phyloP scores from a whole-genome alignment of 2,888 invertebrate species.

The Quadroppia sp. region DNA sequence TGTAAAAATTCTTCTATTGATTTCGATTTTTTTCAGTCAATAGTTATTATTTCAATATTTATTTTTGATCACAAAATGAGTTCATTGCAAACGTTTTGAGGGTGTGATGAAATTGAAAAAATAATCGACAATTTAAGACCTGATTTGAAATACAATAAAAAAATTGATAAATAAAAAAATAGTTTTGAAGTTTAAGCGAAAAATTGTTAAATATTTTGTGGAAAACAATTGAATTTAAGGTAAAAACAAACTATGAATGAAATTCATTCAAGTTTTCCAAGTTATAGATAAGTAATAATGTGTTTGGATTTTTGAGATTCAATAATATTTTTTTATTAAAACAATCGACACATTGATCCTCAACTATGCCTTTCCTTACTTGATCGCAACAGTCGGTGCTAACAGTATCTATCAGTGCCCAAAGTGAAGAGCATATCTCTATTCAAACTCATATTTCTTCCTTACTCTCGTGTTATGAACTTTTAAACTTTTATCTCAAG shows the following conservation, averaged over 20 bases:
- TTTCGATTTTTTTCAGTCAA: no score
- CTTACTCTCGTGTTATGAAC: slow-evolving; percentile 25
- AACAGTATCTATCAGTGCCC: neutral
- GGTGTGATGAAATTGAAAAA: neutral
- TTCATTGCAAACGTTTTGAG: neutral
- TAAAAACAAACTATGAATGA: no score
- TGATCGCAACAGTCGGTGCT: neutral
- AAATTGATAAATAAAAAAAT: slow-evolving; percentile 1
- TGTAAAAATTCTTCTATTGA: no score
- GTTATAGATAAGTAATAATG: no score
- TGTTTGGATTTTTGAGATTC: no score
- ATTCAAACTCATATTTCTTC: neutral
- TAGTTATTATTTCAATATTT: neutral
- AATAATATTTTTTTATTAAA: no score
- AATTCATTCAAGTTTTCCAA: no score
- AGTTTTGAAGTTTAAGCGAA: neutral
- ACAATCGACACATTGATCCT: no score
- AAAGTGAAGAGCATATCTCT: neutral
- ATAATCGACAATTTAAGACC: no score
- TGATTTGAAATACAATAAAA: neutral
- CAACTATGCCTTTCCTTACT: neutral
- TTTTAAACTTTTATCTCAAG: slow-evolving; percentile 33
- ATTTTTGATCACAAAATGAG: slow-evolving; percentile 1
- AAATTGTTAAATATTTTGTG: no score
- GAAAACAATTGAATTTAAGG: no score